These are phyloP conservation scores for Umimayanthus kanabou DNA, from an alignment of 92 coral and sea anemone species.

Conservation along the genomic window DNA sequence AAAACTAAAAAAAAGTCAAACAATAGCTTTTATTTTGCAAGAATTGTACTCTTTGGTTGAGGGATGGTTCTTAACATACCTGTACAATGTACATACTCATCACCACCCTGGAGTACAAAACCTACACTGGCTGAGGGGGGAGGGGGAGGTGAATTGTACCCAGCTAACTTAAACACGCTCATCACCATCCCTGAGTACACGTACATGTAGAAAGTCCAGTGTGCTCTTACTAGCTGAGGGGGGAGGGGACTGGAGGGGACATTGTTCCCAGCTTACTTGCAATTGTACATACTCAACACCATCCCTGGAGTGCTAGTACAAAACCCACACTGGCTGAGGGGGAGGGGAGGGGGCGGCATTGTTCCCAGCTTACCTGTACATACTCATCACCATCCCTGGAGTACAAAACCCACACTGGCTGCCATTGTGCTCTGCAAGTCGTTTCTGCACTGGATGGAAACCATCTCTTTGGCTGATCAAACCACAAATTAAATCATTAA, in stretches of 20 bases:
- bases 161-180: slow-evolving; percentile 71
- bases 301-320: slow-evolving; percentile 79
- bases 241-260: background rate
- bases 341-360: background rate
- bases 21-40: background rate
- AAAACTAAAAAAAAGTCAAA: slow-evolving; percentile 42
- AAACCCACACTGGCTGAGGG: slow-evolving; percentile 73
- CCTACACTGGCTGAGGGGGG: slow-evolving; percentile 62
- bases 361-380: slow-evolving; percentile 66
- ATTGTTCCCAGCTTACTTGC: slow-evolving; percentile 46
- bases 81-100: background rate
- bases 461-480: slow-evolving; percentile 40
- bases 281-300: slow-evolving; percentile 84
- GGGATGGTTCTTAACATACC: too few species aligned
- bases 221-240: slow-evolving; percentile 53
- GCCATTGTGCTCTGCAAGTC: slow-evolving; percentile 74
- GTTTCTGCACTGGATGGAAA: slow-evolving; percentile 69
- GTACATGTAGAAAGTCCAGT: background rate
- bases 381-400: slow-evolving; percentile 84
- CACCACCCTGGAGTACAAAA: slow-evolving; percentile 52
- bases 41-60: too few species aligned
- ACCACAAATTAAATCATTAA: background rate
- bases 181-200: slow-evolving; percentile 68
- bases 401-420: slow-evolving; percentile 86
- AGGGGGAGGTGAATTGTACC: background rate